Evolutionary conservation across 1,140 invertebrate species (phyloP).

Genomic region (Pseudomyrmex dendroicus): DNA sequence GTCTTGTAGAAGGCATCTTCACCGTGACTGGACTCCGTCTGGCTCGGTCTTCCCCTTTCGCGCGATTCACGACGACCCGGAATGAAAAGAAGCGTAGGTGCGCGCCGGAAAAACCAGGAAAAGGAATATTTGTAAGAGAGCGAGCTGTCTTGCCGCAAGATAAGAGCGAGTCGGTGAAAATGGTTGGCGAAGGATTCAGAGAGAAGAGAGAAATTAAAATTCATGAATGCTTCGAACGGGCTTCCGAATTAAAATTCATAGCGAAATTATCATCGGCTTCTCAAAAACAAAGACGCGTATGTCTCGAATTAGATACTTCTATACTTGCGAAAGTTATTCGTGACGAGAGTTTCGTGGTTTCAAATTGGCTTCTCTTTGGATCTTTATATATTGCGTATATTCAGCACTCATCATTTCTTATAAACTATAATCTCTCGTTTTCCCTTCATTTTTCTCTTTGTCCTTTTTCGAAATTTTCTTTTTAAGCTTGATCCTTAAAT

Average conservation of each 20-base stretch:
- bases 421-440: conserved; percentile 4
- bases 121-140: neutral
- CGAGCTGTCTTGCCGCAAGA: neutral
- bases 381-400: neutral
- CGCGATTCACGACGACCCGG: conserved; percentile 1
- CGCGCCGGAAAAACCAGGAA: neutral
- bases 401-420: neutral
- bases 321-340: conserved; percentile 67
- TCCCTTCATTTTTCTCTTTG: neutral
- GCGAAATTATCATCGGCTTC: conserved; percentile 72
- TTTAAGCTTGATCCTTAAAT: conserved; percentile 38
- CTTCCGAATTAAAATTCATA: conserved; percentile 78
- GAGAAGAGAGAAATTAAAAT: conserved; percentile 77
- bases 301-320: conserved; percentile 57
- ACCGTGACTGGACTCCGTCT: neutral
- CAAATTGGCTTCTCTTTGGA: conserved; percentile 14
- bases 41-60: conserved; percentile 3
- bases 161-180: conserved; percentile 50
- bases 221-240: conserved; percentile 76
- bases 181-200: conserved; percentile 52
- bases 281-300: conserved; percentile 74
- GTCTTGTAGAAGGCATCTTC: conserved; percentile 4
- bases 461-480: neutral
- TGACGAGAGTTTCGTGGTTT: conserved; percentile 48
- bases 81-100: neutral